phyloP scores from a whole-genome alignment of 2,888 invertebrate genomes.

The Magallana nippona region DNA sequence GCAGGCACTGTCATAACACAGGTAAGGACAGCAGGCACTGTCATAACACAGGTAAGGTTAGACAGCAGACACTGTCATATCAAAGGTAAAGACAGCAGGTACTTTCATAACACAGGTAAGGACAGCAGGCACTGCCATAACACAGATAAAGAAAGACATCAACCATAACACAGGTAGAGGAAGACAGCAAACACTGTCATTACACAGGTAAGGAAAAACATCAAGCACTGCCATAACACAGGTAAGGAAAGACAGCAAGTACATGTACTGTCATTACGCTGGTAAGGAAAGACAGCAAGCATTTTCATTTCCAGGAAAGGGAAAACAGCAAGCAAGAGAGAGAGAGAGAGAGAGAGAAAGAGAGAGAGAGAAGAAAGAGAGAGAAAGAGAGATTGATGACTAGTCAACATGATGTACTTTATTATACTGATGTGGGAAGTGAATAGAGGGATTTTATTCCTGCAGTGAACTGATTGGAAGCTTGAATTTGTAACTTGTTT shows the following conservation, averaged over 20 bases:
- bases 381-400: no score
- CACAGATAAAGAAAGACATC: neutral
- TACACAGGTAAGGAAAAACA: constrained; percentile 13
- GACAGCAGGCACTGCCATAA: neutral
- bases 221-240: neutral
- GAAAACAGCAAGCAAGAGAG: neutral
- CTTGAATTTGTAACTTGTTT: neutral
- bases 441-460: neutral
- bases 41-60: no score
- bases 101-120: neutral
- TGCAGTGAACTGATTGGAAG: neutral
- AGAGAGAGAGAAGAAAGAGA: neutral
- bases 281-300: neutral
- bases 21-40: no score
- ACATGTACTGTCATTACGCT: no score
- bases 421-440: neutral
- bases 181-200: constrained; percentile 46
- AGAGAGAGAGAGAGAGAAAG: neutral
- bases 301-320: no score
- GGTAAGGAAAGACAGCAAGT: no score
- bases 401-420: no score
- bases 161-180: constrained; percentile 30
- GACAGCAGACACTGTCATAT: neutral
- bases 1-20: no score
- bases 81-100: neutral